A percentile compares a stretch with the other conserved stretches of the same genome.
Evolutionary conservation across 1,140 invertebrate genomes (phyloP).

Genomic region (Fopius arisanus): DNA sequence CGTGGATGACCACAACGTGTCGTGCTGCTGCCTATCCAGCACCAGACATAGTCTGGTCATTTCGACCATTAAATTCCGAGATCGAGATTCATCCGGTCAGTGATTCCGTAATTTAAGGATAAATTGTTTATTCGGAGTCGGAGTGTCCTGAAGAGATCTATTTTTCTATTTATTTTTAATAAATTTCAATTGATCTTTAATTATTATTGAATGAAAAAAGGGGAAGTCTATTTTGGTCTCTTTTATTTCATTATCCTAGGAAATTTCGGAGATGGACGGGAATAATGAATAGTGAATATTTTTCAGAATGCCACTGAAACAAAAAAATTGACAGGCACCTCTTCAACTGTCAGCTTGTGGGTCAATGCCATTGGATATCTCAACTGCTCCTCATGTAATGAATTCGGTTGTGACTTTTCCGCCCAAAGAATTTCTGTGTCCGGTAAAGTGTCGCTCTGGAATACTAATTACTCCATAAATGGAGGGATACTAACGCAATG

Average conservation of each 20-base stretch:
- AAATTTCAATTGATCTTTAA: too few relatives aligned
- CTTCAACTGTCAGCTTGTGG: conserved; percentile 29
- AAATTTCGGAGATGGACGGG: too few relatives aligned
- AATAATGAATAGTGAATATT: conserved; percentile 31
- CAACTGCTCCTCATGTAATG: conserved; percentile 48
- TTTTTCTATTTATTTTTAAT: too few relatives aligned
- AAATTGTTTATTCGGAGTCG: too few relatives aligned
- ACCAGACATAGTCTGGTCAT: conserved; percentile 64
- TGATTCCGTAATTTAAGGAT: background rate
- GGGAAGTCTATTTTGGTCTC: too few relatives aligned
- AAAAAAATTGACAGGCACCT: background rate
- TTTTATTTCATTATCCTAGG: too few relatives aligned
- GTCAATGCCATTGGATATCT: conserved; percentile 43
- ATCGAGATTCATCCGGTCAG: conserved; percentile 27
- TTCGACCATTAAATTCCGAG: conserved; percentile 34
- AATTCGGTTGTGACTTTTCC: conserved; percentile 38
- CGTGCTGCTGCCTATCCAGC: conserved; percentile 59
- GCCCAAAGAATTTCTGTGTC: conserved; percentile 44
- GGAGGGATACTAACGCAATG: too few relatives aligned
- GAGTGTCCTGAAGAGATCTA: too few relatives aligned
- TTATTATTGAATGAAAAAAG: too few relatives aligned
- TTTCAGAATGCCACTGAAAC: conserved; percentile 25
- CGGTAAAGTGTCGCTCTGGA: conserved; percentile 38
- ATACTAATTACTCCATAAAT: conserved; percentile 9
- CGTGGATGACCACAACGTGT: conserved; percentile 57